Evolutionary conservation across 2,888 invertebrate genomes (phyloP), one percentile per base, ranked within the genome.

Genomic region (Eupeodes latifasciatus): DNA sequence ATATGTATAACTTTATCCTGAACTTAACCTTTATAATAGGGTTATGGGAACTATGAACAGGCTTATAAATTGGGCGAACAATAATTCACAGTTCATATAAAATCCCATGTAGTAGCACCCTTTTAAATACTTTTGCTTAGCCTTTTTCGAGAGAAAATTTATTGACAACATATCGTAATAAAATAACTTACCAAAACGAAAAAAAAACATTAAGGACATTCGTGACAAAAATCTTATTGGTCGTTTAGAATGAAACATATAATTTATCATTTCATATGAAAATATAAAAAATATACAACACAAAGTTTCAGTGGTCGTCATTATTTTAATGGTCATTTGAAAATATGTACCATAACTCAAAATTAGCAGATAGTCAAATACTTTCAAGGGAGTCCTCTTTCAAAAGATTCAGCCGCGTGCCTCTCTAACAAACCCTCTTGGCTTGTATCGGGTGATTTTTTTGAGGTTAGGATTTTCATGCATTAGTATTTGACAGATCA

Each of bases 291-390:
- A 16, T 16, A 51, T 34, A 67, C 12, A 53, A 55, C 16, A 71
- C 19, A 44, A 12, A 44, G 19, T 14, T 44, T 12, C 14, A 10
- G 16, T 14, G 40, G 36, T n/a, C 40, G 40, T 67, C 36, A 67
- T 49, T 67, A 81, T 59, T 49, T 55, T 55, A 82, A 77, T 62
- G 69, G 44, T 47, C 47, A 62, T 62, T 71, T 64, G 14, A 55
- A 76, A 64, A 62, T 77, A 64, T 53, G 66, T 12, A 40, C 66
- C 34, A 82, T 78, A 78, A 78, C 55, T 83, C 47, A 66, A 51
- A 72, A 83, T 83, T 83, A 78, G 36, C 59, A 66, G 51, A 36
- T 66, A 66, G 51, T 49, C 57, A 78, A 83, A 78, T 66, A 51
- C 51, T 72, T 83, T 78, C 72, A 72, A 55, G 51, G 51, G 9